Base-by-base conservation (phyloP, 1,140 invertebrate species). In the Asbolus verrucosus region DNA sequence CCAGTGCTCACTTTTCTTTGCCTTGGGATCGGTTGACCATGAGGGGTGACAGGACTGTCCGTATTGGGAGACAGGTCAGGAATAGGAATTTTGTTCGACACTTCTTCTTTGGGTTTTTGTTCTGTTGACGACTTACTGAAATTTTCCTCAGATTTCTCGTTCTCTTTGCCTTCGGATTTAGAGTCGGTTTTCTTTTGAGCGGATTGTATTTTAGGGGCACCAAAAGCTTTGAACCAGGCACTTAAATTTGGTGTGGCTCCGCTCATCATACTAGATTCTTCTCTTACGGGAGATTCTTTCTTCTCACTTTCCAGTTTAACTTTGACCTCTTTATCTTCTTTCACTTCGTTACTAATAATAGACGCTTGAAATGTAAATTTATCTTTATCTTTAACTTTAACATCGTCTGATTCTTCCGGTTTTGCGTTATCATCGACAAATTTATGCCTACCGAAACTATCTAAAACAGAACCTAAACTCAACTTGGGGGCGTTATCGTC, bases 141-240 rank as follows among this genome's bases (percentile, higher is more conserved):
- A 8, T n/a, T n/a, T n/a, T 68, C 81, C 18, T 82, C 81, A 13
- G 27, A 27, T 71, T 85, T 84, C 71, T 85, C 85, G 69, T 85
- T 84, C 4, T 79, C 75, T 31, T 83, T 79, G 15, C 76, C 77
- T 6, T 84, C 84, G 2, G 74, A 60, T 39, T 82, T 79, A 30
- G 79, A 78, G 16, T 82, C 81, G 11, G 66, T 74, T 24, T 84
- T 84, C 80, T 87, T 77, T 33, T 67, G 67, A 1, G 69, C 62
- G 3, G 75, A 67, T 31, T 73, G 77, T 14, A 81, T 73, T 75
- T 90, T 94, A 3, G 93, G 93, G 0, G 90, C 90, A 33, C 94
- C 93, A 80, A 95, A 95, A 0, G 93, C 93, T 82, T 94, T 94
- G 60, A 95, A 92, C 94, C 93, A 95, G 8, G 92, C 94, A 80